Evolutionary conservation across 1,140 invertebrate genomes (phyloP).

Genomic region (Polyergus mexicanus): DNA sequence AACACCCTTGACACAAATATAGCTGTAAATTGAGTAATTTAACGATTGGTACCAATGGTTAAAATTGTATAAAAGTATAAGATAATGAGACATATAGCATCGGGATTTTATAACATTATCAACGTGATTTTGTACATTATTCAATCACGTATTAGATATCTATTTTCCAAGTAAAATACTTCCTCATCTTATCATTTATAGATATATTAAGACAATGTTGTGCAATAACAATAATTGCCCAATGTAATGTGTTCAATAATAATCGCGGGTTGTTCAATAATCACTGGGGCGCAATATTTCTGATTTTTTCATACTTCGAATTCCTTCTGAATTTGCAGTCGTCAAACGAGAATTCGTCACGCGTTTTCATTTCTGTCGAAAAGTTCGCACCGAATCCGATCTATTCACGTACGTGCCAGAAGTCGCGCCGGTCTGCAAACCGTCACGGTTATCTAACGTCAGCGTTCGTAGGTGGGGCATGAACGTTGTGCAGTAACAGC

Average conservation of each 20-base stretch:
- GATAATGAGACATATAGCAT: not conserved
- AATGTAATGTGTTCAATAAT: not conserved
- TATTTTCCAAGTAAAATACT: not conserved
- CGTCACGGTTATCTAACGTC: constrained; percentile 61
- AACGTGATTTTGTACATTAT: not conserved
- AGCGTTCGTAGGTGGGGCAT: constrained; percentile 39
- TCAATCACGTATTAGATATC: not conserved
- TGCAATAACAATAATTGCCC: not conserved
- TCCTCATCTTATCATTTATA: not conserved
- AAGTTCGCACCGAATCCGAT: constrained; percentile 1
- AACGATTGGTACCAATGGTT: not conserved
- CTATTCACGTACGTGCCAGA: constrained; percentile 45
- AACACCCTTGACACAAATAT: not conserved
- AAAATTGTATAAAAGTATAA: not conserved
- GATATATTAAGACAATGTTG: not conserved
- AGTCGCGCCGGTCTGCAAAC: constrained; percentile 38
- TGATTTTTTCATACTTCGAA: not conserved
- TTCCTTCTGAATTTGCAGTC: no score
- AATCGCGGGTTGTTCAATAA: not conserved
- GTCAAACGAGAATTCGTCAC: not conserved
- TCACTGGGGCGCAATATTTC: not conserved
- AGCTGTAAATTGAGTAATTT: not conserved
- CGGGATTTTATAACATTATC: not conserved
- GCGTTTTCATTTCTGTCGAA: constrained; percentile 15
- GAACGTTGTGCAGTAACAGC: constrained; percentile 41